Percentiles rank a stretch among this genome's conserved stretches.
phyloP scores from a whole-genome alignment of 2,797 vertebrate species.

The Enteromius mattozi region DNA sequence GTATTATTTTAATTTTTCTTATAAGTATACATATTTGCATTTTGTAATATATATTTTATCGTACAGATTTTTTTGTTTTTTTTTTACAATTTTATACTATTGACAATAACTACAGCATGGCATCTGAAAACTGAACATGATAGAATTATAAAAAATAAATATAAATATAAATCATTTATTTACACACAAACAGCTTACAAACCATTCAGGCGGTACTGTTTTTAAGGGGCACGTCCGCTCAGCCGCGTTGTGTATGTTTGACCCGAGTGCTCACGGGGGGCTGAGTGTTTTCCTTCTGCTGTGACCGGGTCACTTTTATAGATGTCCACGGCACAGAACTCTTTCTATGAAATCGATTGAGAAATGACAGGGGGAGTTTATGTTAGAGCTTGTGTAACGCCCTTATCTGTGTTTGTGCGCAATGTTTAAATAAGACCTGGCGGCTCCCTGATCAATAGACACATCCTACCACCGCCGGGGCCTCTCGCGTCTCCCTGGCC shows the following conservation, averaged over 20 bases:
- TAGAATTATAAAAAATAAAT: no score
- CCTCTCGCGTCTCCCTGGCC: constrained; percentile 53
- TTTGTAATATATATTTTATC: neutral
- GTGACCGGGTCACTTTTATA: constrained; percentile 56
- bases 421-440: constrained; percentile 70
- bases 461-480: constrained; percentile 50
- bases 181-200: neutral
- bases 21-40: neutral
- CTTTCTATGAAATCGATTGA: constrained; percentile 58
- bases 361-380: constrained; percentile 59
- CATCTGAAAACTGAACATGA: neutral
- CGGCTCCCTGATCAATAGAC: constrained; percentile 67
- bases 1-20: neutral
- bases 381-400: constrained; percentile 64
- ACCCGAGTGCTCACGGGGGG: constrained; percentile 18
- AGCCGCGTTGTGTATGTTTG: constrained; percentile 35
- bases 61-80: neutral
- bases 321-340: constrained; percentile 55
- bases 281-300: constrained; percentile 28
- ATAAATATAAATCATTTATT: neutral
- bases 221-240: constrained; percentile 14
- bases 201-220: constrained; percentile 18
- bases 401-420: constrained; percentile 68
- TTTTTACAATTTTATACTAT: neutral
- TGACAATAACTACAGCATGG: neutral